phyloP scores from a whole-genome alignment of 2,797 vertebrate genomes.

The Rhinogobio ventralis region DNA sequence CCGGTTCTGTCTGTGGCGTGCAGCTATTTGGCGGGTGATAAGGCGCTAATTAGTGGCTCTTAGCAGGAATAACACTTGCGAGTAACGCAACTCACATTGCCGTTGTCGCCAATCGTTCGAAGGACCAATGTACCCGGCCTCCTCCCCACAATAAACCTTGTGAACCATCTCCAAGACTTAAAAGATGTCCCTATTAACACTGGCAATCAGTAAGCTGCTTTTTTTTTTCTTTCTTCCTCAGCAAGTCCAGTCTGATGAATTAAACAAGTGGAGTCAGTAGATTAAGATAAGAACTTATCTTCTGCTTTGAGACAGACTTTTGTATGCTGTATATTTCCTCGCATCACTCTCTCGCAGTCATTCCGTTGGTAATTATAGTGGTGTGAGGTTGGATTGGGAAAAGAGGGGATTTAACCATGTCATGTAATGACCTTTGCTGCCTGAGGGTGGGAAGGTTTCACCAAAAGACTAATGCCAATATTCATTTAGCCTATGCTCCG shows the following conservation, averaged over 20 bases:
- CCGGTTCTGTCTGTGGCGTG: conserved; percentile 69
- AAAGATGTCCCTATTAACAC: conserved; percentile 90
- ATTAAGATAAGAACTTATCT: conserved; percentile 99
- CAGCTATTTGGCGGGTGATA: conserved; percentile 81
- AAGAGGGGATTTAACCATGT: conserved; percentile 79
- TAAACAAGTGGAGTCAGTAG: conserved; percentile 95
- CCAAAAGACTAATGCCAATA: conserved; percentile 69
- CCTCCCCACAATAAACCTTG: conserved; percentile 67
- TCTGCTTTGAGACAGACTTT: conserved; percentile 91
- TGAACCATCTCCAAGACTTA: conserved; percentile 85
- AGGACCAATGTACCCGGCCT: conserved; percentile 80
- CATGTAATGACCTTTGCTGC: conserved; percentile 73
- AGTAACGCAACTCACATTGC: conserved; percentile 85
- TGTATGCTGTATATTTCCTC: conserved; percentile 89
- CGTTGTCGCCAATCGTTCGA: conserved; percentile 83
- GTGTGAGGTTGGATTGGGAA: conserved; percentile 77
- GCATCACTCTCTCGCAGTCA: conserved; percentile 60
- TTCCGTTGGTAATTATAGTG: conserved; percentile 92
- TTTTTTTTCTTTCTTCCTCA: conserved; percentile 77
- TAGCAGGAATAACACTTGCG: conserved; percentile 73
- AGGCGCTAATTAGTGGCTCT: conserved; percentile 84
- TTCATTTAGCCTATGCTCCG: conserved; percentile 71
- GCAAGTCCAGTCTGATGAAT: conserved; percentile 94
- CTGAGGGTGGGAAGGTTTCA: conserved; percentile 71
- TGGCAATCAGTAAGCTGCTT: conserved; percentile 86